A percentile compares a stretch with the other conserved stretches of the same genome.
These are phyloP conservation scores for Spea multiplicata DNA, from an alignment of 2,113 vertebrate species.

Conservation along the genomic window DNA sequence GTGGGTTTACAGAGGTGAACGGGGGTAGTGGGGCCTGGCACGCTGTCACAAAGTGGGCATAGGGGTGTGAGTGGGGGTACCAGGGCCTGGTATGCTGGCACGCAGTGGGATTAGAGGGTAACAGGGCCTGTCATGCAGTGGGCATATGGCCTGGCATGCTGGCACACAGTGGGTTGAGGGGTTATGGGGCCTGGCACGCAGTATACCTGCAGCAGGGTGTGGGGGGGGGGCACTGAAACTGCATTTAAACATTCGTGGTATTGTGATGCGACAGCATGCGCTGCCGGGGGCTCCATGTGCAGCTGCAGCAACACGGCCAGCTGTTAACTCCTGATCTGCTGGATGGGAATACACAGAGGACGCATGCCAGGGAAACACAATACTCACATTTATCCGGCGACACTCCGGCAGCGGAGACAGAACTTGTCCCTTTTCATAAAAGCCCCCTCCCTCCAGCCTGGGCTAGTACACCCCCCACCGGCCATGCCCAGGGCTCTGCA, in stretches of 20 bases:
- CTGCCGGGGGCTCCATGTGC: not conserved
- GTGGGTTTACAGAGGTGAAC: not conserved
- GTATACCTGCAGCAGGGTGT: conserved; percentile 5
- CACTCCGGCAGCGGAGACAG: not conserved
- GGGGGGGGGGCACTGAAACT: conserved; percentile 14
- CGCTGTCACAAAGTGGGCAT: not conserved
- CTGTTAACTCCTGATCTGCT: conserved; percentile 20
- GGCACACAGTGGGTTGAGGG: not conserved
- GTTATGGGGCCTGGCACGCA: conserved; percentile 1
- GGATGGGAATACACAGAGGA: conserved; percentile 1
- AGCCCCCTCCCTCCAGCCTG: conserved; percentile 7
- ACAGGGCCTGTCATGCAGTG: not conserved
- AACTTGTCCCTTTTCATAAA: conserved; percentile 9
- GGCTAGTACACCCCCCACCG: conserved; percentile 34
- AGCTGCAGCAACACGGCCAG: not conserved
- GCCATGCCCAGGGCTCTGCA: conserved; percentile 23
- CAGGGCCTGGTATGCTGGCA: not conserved
- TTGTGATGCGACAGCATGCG: conserved; percentile 34
- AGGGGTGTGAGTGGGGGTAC: not conserved
- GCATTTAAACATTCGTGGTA: conserved; percentile 8
- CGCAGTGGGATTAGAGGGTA: not conserved
- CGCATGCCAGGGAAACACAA: not conserved
- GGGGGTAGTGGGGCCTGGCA: not conserved
- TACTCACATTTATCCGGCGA: conserved; percentile 12
- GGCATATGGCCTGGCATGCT: not conserved